A percentile compares a stretch with the other conserved stretches of the same genome.
phyloP scores from a whole-genome alignment of 2,113 vertebrate species.

The Nestor notabilis region DNA sequence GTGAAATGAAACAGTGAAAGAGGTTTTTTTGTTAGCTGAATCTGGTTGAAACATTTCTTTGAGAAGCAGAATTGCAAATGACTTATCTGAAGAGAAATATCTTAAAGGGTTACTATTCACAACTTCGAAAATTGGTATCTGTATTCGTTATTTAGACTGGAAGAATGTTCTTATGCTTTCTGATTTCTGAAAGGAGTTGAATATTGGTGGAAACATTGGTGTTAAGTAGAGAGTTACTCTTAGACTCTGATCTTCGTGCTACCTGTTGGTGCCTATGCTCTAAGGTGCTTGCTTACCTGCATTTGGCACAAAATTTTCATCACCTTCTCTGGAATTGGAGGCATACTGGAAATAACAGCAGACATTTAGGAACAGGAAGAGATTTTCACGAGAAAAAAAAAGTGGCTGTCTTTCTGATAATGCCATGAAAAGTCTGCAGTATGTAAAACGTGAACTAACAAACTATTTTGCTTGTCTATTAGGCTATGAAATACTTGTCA shows the following conservation, averaged over 20 bases:
- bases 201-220: not conserved
- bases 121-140: not conserved
- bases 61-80: not conserved
- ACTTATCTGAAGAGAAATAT: not conserved
- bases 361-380: not conserved
- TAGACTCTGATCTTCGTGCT: not conserved
- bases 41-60: not conserved
- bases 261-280: not conserved
- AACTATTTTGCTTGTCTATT: not conserved
- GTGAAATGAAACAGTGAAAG: not conserved
- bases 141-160: not conserved
- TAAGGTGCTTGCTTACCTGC: not conserved
- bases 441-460: not conserved
- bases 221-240: not conserved
- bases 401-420: not conserved
- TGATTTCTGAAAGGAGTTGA: not conserved
- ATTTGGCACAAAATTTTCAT: not conserved
- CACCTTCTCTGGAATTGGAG: not conserved
- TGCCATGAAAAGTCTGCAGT: not conserved
- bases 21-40: not conserved
- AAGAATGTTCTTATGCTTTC: not conserved
- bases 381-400: not conserved
- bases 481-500: slow-evolving; percentile 93
- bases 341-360: not conserved
- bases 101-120: not conserved